Base-by-base conservation (phyloP, 2,113 vertebrate genomes). In the Mungos mungo region DNA sequence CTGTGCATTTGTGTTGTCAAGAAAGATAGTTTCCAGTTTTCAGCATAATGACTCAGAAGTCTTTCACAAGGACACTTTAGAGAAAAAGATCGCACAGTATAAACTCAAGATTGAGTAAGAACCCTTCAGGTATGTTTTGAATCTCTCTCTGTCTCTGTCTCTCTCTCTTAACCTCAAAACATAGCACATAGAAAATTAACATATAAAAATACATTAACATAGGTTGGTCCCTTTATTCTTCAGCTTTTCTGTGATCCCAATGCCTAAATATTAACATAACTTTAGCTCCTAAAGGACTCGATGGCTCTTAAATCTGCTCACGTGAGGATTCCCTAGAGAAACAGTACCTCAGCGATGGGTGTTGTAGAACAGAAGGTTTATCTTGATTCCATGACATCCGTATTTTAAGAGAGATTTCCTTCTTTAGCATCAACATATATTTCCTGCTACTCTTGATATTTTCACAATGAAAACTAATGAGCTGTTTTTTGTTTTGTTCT, bases 401-500 rank as follows among this genome's bases (percentile, higher is more conserved):
- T 5, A 54, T 89, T 90, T 92, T 80, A 60, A 96, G 41, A 77
- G 41, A 15, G 12, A 92, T 87, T 79, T 86, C 41, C 21, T 91
- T 85, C 23, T 90, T 69, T 50, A 72, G 23, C 35, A 50, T 79
- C n/a, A 65, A 29, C 16, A 69, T 87, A 8, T 71, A 7, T 79
- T 92, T 95, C 47, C 27, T 88, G 31, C 41, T 88, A 65, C 21
- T 89, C 52, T 68, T 82, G 69, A 54, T 96, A 72, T 72, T 52
- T 57, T 90, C 41, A 88, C 29, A 71, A 10, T 88, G 80, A 93
- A 95, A 97, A 69, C 29, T 68, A 83, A 97, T 96, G 41, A 88
- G 18, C 11, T 87, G 4, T 45, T 38, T 52, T 18, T 76, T 72
- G 19, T 74, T 50, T 18, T 71, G 9, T 18, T 38, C 11, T 50